Base-by-base conservation (phyloP, 64 coral and sea anemone genomes). In the Montipora capricornis region DNA sequence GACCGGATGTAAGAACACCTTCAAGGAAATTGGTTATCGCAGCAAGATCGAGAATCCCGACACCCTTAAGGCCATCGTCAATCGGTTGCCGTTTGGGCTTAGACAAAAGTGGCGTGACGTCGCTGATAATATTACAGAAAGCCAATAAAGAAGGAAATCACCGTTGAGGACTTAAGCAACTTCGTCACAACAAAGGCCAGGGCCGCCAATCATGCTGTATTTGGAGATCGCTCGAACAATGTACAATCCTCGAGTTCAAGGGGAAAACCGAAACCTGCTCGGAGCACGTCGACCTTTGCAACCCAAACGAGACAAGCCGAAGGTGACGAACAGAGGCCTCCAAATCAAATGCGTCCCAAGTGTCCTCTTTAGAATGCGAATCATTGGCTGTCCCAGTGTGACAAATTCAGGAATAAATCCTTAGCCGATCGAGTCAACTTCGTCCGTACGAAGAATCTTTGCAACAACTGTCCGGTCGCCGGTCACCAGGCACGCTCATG, bases 311-410 rank as follows among this genome's bases (percentile, higher is more conserved):
- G 50, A 13, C 53, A 12, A 29, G 24, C 49, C 52, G 8, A 61
- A 89, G 9, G 9, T 16, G 19, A 19, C 67, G 5, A 47, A 73
- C 5, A 20, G 68, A 87, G 24, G 22, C 60, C 50, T 48, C 16
- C 26, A 74, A 78, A 78, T 52, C 74, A 24, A 89, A 59, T 12
- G 6, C 22, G 64, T 68, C 44, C 17, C 19, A 78, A 76, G 20
- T 78, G 87, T 78, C n/a, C 52, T 19, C 49, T 89, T 11, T 78
- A 74, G 24, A 16, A 20, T 49, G 44, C 59, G 22, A 74, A 78
- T 7, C 87, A 89, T 55, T 89, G 87, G 87, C 58, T 89, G 47
- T 78, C 87, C 48, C 83, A 69, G 8, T 89, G 87, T 78, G n/a
- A 29, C 15, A 6, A 52, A 6, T 89, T 91, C 19, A 90, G 69